Conservation (phyloP, 2,888 invertebrate species). For the Bellardia bayeri region DNA sequence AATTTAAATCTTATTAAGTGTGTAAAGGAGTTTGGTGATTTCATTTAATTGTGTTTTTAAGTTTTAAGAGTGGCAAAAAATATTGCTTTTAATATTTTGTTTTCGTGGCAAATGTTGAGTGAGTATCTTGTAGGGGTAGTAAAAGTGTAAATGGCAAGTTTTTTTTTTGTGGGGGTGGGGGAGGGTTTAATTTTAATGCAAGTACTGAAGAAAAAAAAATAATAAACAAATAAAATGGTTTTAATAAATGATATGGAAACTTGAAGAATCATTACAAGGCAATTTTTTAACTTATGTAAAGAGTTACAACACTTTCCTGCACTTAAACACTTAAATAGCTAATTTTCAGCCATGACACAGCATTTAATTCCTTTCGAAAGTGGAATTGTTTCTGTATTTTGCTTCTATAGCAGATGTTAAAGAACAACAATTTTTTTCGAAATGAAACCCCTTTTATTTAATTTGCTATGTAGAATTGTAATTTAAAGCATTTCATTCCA, state of each 20-base stretch:
- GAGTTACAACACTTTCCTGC: too few species aligned
- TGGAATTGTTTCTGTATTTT: too few species aligned
- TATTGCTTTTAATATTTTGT: too few species aligned
- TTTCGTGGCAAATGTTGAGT: constrained; percentile 43
- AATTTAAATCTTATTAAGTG: not conserved
- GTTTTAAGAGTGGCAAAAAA: constrained; percentile 18
- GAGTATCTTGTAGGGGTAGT: constrained; percentile 41
- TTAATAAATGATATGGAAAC: constrained; percentile 41
- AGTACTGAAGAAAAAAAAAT: not conserved
- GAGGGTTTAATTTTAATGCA: constrained; percentile 31
- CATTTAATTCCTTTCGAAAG: too few species aligned
- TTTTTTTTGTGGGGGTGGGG: not conserved
- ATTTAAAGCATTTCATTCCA: too few species aligned
- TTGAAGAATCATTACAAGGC: not conserved
- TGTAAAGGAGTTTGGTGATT: not conserved
- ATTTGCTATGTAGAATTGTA: too few species aligned
- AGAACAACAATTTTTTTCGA: too few species aligned
- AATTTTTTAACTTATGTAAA: too few species aligned
- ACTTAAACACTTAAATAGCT: too few species aligned
- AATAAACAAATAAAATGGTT: not conserved
- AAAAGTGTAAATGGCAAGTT: constrained; percentile 60
- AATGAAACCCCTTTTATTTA: too few species aligned
- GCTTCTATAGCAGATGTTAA: too few species aligned
- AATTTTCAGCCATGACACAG: too few species aligned
- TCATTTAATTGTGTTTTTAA: constrained; percentile 5